These are phyloP conservation scores for Leptopilina syphax DNA, from an alignment of 2,888 invertebrate genomes.

Conservation along the genomic window DNA sequence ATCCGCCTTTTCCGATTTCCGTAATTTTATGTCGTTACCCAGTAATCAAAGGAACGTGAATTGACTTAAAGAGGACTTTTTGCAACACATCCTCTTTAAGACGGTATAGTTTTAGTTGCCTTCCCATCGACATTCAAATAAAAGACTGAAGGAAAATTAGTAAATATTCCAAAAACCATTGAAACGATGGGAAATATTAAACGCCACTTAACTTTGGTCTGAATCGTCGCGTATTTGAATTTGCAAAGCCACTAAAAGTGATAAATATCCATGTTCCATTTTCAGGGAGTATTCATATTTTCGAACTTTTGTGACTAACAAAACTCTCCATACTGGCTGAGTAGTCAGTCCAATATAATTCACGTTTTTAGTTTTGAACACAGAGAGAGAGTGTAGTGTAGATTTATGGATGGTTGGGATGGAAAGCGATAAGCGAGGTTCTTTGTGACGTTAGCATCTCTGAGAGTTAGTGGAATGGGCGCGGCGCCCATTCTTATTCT, in stretches of 20 bases:
- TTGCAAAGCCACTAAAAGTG: neutral
- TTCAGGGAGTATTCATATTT: neutral
- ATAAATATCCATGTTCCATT: constrained; percentile 12
- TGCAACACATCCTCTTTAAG: no score
- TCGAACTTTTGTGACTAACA: constrained; percentile 13
- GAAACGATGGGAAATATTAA: neutral
- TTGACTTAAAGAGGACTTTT: no score
- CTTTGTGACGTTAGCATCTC: neutral
- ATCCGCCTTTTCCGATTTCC: no score
- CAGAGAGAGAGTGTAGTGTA: neutral
- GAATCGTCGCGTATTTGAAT: neutral
- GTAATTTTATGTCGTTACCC: no score
- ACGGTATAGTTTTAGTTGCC: no score
- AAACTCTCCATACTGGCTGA: neutral
- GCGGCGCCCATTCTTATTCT: no score
- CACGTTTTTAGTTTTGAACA: constrained; percentile 12
- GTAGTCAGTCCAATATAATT: neutral
- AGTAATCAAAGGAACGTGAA: no score
- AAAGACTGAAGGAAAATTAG: no score
- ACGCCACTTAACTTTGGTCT: neutral
- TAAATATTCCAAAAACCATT: no score
- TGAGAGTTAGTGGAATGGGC: no score
- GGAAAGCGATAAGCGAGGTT: neutral
- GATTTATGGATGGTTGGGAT: constrained; percentile 6
- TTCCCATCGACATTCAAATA: no score